Evolutionary conservation across 2,888 invertebrate species (phyloP).

Genomic region (Abrostola triplasia): DNA sequence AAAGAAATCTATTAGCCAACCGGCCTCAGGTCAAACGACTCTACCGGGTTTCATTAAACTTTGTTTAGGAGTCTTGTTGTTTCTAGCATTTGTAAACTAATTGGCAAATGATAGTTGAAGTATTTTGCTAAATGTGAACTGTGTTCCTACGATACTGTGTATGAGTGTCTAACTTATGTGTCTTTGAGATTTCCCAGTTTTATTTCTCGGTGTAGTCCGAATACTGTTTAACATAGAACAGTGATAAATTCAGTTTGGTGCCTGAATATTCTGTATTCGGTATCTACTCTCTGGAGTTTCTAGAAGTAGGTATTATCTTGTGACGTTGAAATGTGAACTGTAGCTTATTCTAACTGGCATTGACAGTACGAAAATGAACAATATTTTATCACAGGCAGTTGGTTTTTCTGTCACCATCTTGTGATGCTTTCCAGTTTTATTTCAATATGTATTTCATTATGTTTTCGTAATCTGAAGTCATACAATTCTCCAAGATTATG

Average conservation of each 20-base stretch:
- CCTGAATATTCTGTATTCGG: conserved; percentile 27
- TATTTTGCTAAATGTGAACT: conserved; percentile 9
- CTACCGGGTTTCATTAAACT: conserved; percentile 36
- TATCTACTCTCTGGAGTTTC: conserved; percentile 16
- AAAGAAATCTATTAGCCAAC: conserved; percentile 46
- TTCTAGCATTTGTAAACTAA: conserved; percentile 26
- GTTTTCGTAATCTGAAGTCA: not conserved
- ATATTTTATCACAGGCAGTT: too few species aligned
- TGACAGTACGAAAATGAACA: too few species aligned
- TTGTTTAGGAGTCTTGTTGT: conserved; percentile 29
- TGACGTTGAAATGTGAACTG: not conserved
- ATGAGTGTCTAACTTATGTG: too few species aligned
- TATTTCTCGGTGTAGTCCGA: conserved; percentile 22
- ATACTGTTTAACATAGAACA: conserved; percentile 34
- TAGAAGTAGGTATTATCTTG: conserved; percentile 6
- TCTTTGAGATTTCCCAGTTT: conserved; percentile 29
- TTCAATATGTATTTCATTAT: not conserved
- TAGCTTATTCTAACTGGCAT: not conserved
- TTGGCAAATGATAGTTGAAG: conserved; percentile 14
- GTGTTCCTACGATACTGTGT: too few species aligned
- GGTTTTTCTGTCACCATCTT: too few species aligned
- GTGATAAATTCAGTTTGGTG: conserved; percentile 28
- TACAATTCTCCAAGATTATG: not conserved
- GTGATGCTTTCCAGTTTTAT: too few species aligned
- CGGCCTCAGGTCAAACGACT: conserved; percentile 34